These are phyloP conservation scores for Synaphobranchus kaupii DNA, from an alignment of 2,797 vertebrate genomes.

Conservation along the genomic window DNA sequence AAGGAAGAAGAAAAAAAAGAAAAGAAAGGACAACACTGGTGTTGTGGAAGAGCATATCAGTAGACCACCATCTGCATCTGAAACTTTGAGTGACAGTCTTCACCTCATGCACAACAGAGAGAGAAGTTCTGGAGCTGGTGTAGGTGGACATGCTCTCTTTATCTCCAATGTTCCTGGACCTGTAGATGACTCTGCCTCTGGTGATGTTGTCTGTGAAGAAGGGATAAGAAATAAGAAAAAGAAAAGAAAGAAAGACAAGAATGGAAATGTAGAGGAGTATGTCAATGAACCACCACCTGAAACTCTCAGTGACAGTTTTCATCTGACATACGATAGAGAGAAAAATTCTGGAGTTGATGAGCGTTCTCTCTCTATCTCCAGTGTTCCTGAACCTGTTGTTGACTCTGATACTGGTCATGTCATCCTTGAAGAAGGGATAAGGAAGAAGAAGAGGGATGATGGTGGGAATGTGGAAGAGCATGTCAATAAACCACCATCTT, in stretches of 20 bases:
- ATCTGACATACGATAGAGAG: not conserved
- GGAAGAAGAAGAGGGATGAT: conserved; percentile 24
- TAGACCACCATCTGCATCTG: not conserved
- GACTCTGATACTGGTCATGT: not conserved
- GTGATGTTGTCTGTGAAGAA: not conserved
- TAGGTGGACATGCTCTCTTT: not conserved
- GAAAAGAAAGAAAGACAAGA: conserved; percentile 5
- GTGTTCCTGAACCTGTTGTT: not conserved
- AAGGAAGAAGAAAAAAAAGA: conserved; percentile 26
- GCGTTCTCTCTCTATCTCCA: not conserved
- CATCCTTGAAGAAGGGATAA: not conserved
- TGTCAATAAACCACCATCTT: not conserved
- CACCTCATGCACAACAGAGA: not conserved
- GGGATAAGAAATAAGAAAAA: conserved; percentile 28
- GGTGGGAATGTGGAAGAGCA: not conserved
- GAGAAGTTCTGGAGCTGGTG: not conserved
- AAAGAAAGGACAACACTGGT: conserved; percentile 19
- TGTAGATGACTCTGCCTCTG: not conserved
- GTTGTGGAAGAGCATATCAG: not conserved
- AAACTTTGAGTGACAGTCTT: not conserved
- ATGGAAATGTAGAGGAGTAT: not conserved
- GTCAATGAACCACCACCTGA: not conserved
- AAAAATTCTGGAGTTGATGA: not conserved
- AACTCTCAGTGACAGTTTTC: not conserved
- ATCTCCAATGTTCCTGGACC: not conserved